Percentiles rank a stretch among this genome's conserved stretches.
These are phyloP conservation scores for Coptodon bakossiorum DNA, from an alignment of 2,113 vertebrate species.

Conservation along the genomic window DNA sequence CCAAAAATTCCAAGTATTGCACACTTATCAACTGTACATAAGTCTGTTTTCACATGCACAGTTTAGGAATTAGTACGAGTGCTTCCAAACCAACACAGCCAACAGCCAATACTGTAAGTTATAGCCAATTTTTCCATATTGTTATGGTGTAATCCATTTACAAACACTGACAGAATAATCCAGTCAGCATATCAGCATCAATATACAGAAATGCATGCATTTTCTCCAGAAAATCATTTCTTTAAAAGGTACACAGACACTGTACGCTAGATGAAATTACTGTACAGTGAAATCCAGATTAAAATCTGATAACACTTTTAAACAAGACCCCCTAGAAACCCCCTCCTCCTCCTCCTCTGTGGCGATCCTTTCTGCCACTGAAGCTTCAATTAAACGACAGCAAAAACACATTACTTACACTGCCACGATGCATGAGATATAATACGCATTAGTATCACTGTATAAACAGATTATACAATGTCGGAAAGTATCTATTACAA, in stretches of 20 bases:
- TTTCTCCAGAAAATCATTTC: slow-evolving; percentile 1
- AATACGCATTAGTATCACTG: slow-evolving; percentile 28
- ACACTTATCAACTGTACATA: slow-evolving; percentile 31
- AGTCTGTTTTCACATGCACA: slow-evolving; percentile 7
- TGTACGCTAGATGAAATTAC: slow-evolving; percentile 8
- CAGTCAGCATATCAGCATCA: slow-evolving; percentile 1
- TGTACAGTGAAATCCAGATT: slow-evolving; percentile 36
- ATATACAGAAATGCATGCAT: slow-evolving; percentile 13
- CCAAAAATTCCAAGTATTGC: slow-evolving; percentile 30
- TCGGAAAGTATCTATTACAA: slow-evolving; percentile 15
- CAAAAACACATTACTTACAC: slow-evolving; percentile 21
- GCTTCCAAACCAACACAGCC: neutral
- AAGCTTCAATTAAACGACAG: slow-evolving; percentile 10
- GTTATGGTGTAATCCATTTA: neutral
- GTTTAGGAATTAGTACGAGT: neutral
- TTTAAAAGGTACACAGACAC: neutral
- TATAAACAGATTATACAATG: slow-evolving; percentile 40
- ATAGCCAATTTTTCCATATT: neutral
- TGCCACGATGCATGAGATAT: slow-evolving; percentile 31
- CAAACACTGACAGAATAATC: slow-evolving; percentile 10
- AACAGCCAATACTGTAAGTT: neutral
- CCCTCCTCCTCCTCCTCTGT: neutral
- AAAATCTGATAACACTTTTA: slow-evolving; percentile 21
- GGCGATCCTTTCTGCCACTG: neutral
- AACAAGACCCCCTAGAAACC: slow-evolving; percentile 1